Percentiles rank a stretch among this genome's conserved stretches.
phyloP scores from a whole-genome alignment of 2,888 invertebrate species.

The Ecdyonurus torrentis region DNA sequence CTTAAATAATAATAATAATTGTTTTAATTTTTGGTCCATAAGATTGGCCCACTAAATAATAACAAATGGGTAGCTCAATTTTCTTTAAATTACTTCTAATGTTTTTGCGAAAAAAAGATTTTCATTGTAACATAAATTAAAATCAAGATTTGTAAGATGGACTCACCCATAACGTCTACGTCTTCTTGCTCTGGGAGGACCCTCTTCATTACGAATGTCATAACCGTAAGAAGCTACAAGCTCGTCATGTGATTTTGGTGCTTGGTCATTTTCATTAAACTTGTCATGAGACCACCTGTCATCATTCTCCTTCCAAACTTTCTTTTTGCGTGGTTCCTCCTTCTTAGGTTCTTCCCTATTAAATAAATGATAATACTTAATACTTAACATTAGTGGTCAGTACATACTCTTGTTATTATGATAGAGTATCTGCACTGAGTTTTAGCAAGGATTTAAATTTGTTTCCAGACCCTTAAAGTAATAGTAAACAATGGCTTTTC shows the following conservation, averaged over 20 bases:
- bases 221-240: conserved; percentile 77
- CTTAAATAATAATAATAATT: too few species aligned
- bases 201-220: conserved; percentile 85
- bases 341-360: conserved; percentile 13
- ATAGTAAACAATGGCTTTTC: neutral
- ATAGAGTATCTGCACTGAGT: neutral
- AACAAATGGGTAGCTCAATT: too few species aligned
- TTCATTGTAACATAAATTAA: neutral
- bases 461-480: neutral
- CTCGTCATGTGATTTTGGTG: conserved; percentile 73
- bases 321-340: conserved; percentile 26
- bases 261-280: conserved; percentile 62
- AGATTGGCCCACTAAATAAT: too few species aligned
- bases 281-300: conserved; percentile 76
- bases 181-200: conserved; percentile 72
- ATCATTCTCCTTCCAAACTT: conserved; percentile 37
- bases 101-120: neutral
- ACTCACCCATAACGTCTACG: conserved; percentile 69
- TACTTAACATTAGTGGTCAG: conserved; percentile 22
- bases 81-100: too few species aligned
- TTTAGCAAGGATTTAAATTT: neutral
- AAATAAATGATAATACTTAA: too few species aligned
- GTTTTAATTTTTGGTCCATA: too few species aligned
- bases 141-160: conserved; percentile 1
- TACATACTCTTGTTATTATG: conserved; percentile 14